Evolutionary conservation across 2,113 vertebrate genomes (phyloP).

Genomic region (Pterocles burchelli): DNA sequence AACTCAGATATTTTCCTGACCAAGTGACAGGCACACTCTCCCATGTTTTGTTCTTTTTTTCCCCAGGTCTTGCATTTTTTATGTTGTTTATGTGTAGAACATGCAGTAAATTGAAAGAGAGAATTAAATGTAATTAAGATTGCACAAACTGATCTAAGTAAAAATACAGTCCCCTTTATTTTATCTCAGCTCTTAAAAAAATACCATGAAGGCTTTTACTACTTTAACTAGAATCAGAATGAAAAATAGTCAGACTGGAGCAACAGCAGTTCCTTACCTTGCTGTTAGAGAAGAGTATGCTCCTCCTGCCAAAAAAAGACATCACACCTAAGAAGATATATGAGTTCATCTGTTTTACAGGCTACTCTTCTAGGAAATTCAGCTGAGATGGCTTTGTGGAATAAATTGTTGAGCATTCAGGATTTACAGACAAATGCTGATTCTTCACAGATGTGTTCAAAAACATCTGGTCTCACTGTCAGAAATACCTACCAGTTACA

Average conservation of each 20-base stretch:
- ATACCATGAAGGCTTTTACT: not conserved
- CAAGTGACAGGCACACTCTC: not conserved
- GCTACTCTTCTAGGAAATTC: slow-evolving; percentile 31
- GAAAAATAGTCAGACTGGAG: not conserved
- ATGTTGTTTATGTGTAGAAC: not conserved
- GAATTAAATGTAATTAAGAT: not conserved
- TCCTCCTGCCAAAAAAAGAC: slow-evolving; percentile 7
- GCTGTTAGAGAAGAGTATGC: not conserved
- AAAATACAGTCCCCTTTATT: not conserved
- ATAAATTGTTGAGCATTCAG: slow-evolving; percentile 16
- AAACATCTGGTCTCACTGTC: slow-evolving; percentile 18
- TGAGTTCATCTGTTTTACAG: slow-evolving; percentile 44
- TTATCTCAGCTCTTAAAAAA: not conserved
- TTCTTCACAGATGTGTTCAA: slow-evolving; percentile 32
- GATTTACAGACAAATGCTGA: slow-evolving; percentile 22
- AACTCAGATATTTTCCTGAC: not conserved
- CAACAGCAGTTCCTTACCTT: not conserved
- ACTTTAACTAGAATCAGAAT: not conserved
- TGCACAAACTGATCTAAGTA: not conserved
- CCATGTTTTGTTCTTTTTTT: not conserved
- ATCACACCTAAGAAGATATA: slow-evolving; percentile 43
- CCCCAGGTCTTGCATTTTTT: not conserved
- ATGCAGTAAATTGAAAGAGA: not conserved
- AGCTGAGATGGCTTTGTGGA: slow-evolving; percentile 24
- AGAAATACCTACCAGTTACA: not conserved